These are phyloP conservation scores for Phodopus roborovskii DNA, from an alignment of 2,113 vertebrate species.

Conservation along the genomic window DNA sequence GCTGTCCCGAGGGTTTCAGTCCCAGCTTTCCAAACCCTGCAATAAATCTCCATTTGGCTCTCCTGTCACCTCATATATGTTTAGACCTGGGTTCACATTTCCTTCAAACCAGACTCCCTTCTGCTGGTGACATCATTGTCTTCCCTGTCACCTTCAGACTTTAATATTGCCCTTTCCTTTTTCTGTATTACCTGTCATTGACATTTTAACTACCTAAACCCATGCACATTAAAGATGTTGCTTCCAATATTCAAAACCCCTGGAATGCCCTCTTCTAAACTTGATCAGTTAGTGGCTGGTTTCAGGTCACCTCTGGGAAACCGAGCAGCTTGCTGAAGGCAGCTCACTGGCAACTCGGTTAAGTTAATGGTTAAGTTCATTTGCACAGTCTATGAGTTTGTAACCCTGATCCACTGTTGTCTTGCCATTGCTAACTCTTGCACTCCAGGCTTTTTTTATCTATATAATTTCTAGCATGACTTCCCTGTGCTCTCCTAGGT, in stretches of 20 bases:
- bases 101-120: neutral
- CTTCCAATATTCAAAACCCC: neutral
- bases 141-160: neutral
- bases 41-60: neutral
- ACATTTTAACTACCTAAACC: constrained; percentile 16
- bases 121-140: constrained; percentile 16
- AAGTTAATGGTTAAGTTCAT: neutral
- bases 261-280: neutral
- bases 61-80: neutral
- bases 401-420: neutral
- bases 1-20: neutral
- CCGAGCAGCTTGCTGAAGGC: neutral
- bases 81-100: constrained; percentile 32
- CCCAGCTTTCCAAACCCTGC: neutral
- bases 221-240: neutral
- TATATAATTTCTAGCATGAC: neutral
- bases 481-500: neutral
- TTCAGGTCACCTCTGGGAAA: constrained; percentile 24
- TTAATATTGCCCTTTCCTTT: constrained; percentile 1
- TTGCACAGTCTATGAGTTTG: neutral
- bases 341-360: neutral
- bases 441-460: neutral
- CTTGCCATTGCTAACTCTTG: neutral
- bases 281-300: neutral
- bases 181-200: constrained; percentile 1